These are phyloP conservation scores for Hyalella azteca DNA, from an alignment of 2,888 invertebrate genomes.

Conservation along the genomic window DNA sequence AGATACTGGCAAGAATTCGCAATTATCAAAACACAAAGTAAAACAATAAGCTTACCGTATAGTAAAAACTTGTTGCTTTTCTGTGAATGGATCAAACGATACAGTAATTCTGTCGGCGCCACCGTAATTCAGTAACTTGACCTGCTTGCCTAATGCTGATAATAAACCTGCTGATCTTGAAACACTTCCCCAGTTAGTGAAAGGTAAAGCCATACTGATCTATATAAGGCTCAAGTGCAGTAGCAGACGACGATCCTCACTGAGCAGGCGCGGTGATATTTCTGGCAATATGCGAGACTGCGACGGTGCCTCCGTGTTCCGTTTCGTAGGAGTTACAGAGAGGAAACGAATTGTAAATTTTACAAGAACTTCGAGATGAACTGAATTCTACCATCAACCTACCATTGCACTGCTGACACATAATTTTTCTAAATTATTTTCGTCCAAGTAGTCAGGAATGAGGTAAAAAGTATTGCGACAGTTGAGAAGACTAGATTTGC, in stretches of 20 bases:
- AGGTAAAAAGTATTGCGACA: too few relatives aligned
- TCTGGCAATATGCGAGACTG: background rate
- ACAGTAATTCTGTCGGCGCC: conserved; percentile 43
- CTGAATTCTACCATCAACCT: too few relatives aligned
- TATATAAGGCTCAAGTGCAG: background rate
- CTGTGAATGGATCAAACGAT: conserved; percentile 45
- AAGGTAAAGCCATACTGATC: conserved; percentile 52
- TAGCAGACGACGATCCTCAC: conserved; percentile 12
- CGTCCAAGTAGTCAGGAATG: too few relatives aligned
- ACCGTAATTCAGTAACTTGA: conserved; percentile 40
- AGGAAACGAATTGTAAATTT: too few relatives aligned
- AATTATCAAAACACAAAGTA: too few relatives aligned
- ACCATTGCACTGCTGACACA: too few relatives aligned
- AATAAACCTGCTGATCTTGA: conserved; percentile 73
- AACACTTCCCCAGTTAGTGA: conserved; percentile 69
- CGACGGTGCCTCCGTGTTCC: background rate
- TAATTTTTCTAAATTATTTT: too few relatives aligned
- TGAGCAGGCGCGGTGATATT: conserved; percentile 28
- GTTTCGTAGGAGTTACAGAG: too few relatives aligned
- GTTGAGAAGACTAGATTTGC: too few relatives aligned
- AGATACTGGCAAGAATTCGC: too few relatives aligned
- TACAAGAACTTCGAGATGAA: too few relatives aligned
- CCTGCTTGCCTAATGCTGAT: conserved; percentile 69
- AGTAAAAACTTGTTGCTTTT: background rate
- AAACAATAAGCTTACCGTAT: background rate